Percentiles rank a stretch among this genome's conserved stretches.
Conservation (phyloP, 2,888 invertebrate genomes). For the Timandra comae region DNA sequence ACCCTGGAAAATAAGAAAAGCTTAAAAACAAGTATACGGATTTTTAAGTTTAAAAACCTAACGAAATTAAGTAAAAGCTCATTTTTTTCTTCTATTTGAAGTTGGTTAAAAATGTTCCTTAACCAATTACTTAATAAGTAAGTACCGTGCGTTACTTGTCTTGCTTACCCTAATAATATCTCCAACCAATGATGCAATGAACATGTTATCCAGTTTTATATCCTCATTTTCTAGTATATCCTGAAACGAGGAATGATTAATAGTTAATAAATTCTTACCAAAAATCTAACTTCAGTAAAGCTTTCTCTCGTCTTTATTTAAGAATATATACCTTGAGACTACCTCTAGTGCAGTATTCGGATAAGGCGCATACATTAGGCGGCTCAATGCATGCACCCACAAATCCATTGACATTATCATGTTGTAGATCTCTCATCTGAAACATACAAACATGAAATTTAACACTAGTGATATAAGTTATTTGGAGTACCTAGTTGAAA, state of each 20-base stretch:
- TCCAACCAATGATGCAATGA: conserved; percentile 94
- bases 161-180: conserved; percentile 93
- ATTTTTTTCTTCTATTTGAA: neutral
- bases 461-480: too few relatives aligned
- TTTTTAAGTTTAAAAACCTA: too few relatives aligned
- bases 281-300: neutral
- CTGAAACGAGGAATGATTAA: conserved; percentile 54
- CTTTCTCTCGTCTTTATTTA: too few relatives aligned
- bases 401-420: conserved; percentile 94
- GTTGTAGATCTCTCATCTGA: conserved; percentile 92
- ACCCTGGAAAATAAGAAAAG: conserved; percentile 74
- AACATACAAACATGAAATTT: too few relatives aligned
- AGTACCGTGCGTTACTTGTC: too few relatives aligned
- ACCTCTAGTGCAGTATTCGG: conserved; percentile 92
- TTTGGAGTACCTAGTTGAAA: too few relatives aligned
- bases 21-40: neutral
- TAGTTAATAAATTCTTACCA: conserved; percentile 1
- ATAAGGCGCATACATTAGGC: conserved; percentile 91
- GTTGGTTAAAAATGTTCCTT: too few relatives aligned
- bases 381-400: conserved; percentile 95
- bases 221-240: conserved; percentile 97
- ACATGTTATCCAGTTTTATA: conserved; percentile 96
- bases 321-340: conserved; percentile 87
- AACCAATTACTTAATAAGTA: too few relatives aligned
- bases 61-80: too few relatives aligned